phyloP scores from a whole-genome alignment of 92 coral and sea anemone species.

The Epizoanthus illoricatus region DNA sequence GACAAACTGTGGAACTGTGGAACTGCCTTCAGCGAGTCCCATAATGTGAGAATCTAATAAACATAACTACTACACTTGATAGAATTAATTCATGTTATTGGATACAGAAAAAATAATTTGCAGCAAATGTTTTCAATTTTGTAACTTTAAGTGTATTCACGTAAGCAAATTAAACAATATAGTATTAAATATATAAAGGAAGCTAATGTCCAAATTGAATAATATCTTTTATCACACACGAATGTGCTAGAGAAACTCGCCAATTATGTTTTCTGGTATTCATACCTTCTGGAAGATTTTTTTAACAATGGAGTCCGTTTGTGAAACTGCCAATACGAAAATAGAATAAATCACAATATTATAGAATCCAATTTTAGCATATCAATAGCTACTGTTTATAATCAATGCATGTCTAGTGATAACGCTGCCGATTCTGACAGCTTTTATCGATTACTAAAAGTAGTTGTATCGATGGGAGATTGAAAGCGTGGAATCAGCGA shows the following conservation, averaged over 20 bases:
- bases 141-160: background rate
- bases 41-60: too few relatives aligned
- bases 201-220: too few relatives aligned
- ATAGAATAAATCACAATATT: too few relatives aligned
- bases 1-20: too few relatives aligned
- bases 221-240: too few relatives aligned
- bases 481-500: too few relatives aligned
- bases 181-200: too few relatives aligned
- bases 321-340: conserved; percentile 1
- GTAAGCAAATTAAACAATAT: too few relatives aligned
- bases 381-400: conserved; percentile 1
- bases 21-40: too few relatives aligned
- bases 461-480: background rate
- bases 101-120: background rate
- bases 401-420: background rate
- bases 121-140: background rate
- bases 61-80: too few relatives aligned
- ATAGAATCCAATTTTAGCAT: conserved; percentile 1
- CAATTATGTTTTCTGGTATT: background rate
- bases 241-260: background rate
- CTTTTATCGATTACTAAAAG: background rate
- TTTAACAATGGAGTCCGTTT: conserved; percentile 1
- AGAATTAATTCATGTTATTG: too few relatives aligned
- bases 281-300: background rate
- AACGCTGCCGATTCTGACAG: background rate